A percentile compares a stretch with the other conserved stretches of the same genome.
Conservation (phyloP, 2,888 invertebrate genomes). For the Cistogaster globosa region DNA sequence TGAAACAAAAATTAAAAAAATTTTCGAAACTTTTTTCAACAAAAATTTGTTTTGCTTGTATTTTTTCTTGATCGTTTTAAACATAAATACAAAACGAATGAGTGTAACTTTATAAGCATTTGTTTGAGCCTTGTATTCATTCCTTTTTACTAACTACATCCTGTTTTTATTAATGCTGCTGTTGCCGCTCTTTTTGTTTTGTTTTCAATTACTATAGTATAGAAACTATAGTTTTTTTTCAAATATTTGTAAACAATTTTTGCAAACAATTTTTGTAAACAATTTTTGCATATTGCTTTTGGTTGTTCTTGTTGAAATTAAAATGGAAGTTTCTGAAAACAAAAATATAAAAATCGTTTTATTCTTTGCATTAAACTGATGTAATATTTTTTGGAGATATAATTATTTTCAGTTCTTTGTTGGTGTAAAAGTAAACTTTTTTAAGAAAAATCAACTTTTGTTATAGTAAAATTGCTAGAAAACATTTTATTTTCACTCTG, state of each 20-base stretch:
- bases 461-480: no score
- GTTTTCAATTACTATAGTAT: slow-evolving; percentile 28
- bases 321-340: no score
- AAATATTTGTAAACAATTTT: slow-evolving; percentile 32
- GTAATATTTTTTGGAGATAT: no score
- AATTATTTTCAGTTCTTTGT: no score
- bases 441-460: no score
- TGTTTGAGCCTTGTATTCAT: neutral
- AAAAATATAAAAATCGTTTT: no score
- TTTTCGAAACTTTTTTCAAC: slow-evolving; percentile 15
- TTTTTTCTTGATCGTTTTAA: neutral
- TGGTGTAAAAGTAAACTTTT: no score
- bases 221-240: no score
- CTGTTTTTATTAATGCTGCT: slow-evolving; percentile 17
- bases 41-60: slow-evolving; percentile 52
- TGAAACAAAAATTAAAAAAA: neutral
- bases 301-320: slow-evolving; percentile 30
- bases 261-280: slow-evolving; percentile 49
- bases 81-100: neutral
- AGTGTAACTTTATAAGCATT: slow-evolving; percentile 40
- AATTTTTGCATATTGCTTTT: slow-evolving; percentile 36
- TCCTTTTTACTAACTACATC: slow-evolving; percentile 15
- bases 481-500: no score
- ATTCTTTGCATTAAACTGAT: no score
- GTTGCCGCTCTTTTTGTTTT: neutral